phyloP scores from a whole-genome alignment of 2,888 invertebrate genomes.

The Agrochola lota region DNA sequence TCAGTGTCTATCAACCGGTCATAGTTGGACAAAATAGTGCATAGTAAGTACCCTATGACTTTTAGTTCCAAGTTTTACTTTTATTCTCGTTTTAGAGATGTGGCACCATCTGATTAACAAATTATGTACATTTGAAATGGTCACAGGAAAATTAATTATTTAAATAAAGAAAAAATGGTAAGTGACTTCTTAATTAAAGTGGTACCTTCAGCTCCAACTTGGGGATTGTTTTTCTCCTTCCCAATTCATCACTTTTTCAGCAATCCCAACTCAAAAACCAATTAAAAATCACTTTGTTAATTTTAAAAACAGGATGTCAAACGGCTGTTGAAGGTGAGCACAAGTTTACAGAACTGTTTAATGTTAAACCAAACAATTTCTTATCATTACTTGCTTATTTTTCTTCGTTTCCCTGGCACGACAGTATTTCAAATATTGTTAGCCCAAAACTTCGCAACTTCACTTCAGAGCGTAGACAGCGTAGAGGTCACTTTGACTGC shows the following conservation, averaged over 20 bases:
- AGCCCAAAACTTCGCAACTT: too few relatives aligned
- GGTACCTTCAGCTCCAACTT: neutral
- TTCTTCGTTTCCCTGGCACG: too few relatives aligned
- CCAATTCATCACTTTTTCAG: too few relatives aligned
- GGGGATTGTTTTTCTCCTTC: too few relatives aligned
- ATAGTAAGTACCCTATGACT: too few relatives aligned
- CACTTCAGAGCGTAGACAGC: too few relatives aligned
- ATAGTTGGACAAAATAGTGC: neutral
- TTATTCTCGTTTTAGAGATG: neutral
- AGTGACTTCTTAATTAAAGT: neutral
- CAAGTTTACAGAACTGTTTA: neutral
- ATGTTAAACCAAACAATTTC: neutral
- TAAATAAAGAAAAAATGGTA: neutral
- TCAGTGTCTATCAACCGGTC: too few relatives aligned
- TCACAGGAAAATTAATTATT: neutral
- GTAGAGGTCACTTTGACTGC: too few relatives aligned
- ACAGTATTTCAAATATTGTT: too few relatives aligned
- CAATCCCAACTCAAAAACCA: neutral
- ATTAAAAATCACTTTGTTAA: neutral
- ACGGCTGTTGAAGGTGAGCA: slow-evolving; percentile 37
- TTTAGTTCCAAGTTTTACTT: neutral
- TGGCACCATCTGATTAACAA: neutral
- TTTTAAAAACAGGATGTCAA: slow-evolving; percentile 20
- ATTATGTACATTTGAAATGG: neutral
- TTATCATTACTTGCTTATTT: neutral